Percentiles rank a stretch among this genome's conserved stretches.
Conservation (phyloP, 2,113 vertebrate genomes). For the Chloropsis hardwickii region DNA sequence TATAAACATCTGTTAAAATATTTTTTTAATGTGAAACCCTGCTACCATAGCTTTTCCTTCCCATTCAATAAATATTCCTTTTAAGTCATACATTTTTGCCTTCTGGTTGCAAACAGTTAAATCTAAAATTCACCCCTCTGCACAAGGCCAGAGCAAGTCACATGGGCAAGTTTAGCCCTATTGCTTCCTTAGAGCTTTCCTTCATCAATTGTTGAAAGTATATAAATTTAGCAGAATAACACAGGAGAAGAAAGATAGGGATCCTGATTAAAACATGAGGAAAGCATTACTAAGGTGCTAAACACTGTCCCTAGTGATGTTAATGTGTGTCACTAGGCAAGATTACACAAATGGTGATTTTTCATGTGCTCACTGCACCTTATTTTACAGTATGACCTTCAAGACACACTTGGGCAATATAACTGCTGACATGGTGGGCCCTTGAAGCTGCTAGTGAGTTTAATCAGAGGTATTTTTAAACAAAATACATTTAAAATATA, state of each 20-base stretch:
- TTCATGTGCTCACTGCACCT: background rate
- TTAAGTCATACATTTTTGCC: background rate
- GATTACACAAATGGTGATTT: background rate
- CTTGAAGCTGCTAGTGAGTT: background rate
- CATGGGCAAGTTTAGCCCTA: background rate
- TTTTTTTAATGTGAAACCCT: background rate
- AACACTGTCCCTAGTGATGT: background rate
- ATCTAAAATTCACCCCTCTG: background rate
- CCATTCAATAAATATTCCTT: background rate
- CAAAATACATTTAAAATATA: background rate
- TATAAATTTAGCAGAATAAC: background rate
- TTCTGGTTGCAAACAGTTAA: background rate
- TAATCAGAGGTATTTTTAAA: background rate
- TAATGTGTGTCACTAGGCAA: background rate
- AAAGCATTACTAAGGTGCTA: background rate
- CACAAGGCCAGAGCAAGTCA: background rate
- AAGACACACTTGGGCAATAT: background rate
- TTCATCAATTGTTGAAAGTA: background rate
- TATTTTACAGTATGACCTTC: background rate
- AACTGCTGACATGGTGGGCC: background rate
- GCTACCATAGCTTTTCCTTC: background rate
- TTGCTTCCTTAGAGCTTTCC: background rate
- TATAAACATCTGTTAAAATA: constrained; percentile 74
- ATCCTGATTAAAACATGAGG: background rate
- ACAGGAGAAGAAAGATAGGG: background rate